These are phyloP conservation scores for Syngnathoides biaculeatus DNA, from an alignment of 2,113 vertebrate species.

Conservation along the genomic window DNA sequence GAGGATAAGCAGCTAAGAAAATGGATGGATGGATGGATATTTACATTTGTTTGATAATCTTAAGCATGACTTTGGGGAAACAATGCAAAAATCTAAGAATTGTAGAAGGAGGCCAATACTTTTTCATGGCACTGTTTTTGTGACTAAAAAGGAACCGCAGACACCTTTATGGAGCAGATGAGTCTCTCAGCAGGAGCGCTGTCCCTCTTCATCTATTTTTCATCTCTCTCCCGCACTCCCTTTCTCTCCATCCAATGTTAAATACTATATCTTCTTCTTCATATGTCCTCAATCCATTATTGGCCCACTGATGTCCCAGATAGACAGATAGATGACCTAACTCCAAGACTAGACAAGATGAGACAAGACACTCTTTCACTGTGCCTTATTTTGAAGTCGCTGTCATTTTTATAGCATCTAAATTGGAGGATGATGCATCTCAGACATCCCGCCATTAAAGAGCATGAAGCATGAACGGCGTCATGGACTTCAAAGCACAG, in stretches of 20 bases:
- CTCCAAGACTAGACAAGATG: neutral
- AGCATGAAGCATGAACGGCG: neutral
- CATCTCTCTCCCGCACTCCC: slow-evolving; percentile 24
- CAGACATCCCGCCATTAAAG: slow-evolving; percentile 17
- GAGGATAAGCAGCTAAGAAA: too few relatives aligned
- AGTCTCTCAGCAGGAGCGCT: slow-evolving; percentile 58
- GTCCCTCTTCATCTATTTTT: slow-evolving; percentile 63
- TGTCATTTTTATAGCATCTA: slow-evolving; percentile 12
- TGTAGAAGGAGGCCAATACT: too few relatives aligned
- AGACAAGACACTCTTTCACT: too few relatives aligned
- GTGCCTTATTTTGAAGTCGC: neutral
- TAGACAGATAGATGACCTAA: neutral
- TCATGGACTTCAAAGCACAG: slow-evolving; percentile 15
- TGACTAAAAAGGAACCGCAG: slow-evolving; percentile 31
- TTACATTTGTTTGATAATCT: too few relatives aligned
- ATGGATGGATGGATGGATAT: too few relatives aligned
- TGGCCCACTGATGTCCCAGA: slow-evolving; percentile 4
- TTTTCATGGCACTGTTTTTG: slow-evolving; percentile 20
- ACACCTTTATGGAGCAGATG: slow-evolving; percentile 50
- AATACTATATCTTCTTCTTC: slow-evolving; percentile 7
- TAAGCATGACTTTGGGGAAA: too few relatives aligned
- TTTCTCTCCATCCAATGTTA: slow-evolving; percentile 20
- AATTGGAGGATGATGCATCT: slow-evolving; percentile 22
- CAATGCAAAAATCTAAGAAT: too few relatives aligned
- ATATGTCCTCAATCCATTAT: slow-evolving; percentile 3